Evolutionary conservation across 2,888 invertebrate species (phyloP).

Genomic region (Tipula vernalis): DNA sequence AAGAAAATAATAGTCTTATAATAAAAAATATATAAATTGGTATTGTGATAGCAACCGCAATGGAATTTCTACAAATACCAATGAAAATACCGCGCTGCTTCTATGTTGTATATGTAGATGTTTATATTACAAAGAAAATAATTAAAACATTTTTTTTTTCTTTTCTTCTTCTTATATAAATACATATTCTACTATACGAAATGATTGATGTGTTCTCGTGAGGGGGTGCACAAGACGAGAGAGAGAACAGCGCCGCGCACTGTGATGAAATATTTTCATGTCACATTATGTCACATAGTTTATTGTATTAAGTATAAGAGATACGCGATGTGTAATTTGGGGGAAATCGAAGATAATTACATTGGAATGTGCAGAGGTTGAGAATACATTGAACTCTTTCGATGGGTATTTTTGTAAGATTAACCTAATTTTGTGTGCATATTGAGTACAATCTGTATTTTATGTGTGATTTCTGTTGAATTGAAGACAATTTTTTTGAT

Average conservation of each 20-base stretch:
- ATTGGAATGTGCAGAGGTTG: neutral
- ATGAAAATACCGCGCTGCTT: neutral
- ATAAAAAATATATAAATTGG: neutral
- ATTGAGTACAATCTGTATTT: neutral
- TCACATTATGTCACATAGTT: neutral
- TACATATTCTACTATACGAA: neutral
- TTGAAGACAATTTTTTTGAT: too few species aligned
- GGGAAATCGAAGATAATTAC: neutral
- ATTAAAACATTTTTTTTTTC: neutral
- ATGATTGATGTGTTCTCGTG: neutral
- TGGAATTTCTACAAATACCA: neutral
- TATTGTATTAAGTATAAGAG: neutral
- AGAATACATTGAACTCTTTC: neutral
- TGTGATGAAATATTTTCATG: neutral
- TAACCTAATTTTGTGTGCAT: neutral
- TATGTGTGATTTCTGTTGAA: neutral
- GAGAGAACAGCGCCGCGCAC: neutral
- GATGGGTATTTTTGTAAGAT: neutral
- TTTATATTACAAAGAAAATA: neutral
- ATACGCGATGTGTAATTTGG: neutral
- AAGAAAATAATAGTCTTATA: constrained; percentile 1
- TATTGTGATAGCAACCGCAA: neutral
- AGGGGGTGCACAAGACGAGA: neutral
- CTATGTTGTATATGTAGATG: neutral
- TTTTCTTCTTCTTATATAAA: neutral